Conservation (phyloP, 2,888 invertebrate species). For the Pseudeuparius sepicola region DNA sequence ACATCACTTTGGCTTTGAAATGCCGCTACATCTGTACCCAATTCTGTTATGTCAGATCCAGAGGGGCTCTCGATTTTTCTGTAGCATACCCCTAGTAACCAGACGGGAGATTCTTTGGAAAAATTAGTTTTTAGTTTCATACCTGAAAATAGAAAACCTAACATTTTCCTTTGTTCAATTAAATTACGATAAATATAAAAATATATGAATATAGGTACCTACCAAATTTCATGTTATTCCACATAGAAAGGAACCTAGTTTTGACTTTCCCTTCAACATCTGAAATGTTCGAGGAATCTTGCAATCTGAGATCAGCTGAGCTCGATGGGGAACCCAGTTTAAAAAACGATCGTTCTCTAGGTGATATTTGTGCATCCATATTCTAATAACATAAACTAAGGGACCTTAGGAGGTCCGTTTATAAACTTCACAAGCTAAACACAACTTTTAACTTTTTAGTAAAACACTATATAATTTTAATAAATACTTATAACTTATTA, state of each 20-base stretch:
- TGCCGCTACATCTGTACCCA: slow-evolving; percentile 51
- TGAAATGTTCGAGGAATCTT: slow-evolving; percentile 31
- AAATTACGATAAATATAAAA: too few relatives aligned
- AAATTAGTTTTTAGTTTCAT: slow-evolving; percentile 63
- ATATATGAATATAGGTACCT: slow-evolving; percentile 27
- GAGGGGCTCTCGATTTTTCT: slow-evolving; percentile 45
- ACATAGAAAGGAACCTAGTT: slow-evolving; percentile 73
- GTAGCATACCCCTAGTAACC: slow-evolving; percentile 75
- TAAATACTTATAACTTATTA: too few relatives aligned
- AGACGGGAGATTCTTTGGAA: slow-evolving; percentile 80
- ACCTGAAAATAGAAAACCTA: slow-evolving; percentile 22
- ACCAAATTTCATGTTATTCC: slow-evolving; percentile 88
- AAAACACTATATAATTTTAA: too few relatives aligned
- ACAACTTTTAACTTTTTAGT: too few relatives aligned
- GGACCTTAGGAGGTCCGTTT: too few relatives aligned
- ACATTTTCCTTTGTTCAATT: background rate
- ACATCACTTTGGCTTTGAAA: slow-evolving; percentile 47
- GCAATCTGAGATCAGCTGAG: slow-evolving; percentile 30
- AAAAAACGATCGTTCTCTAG: slow-evolving; percentile 28
- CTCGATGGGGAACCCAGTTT: slow-evolving; percentile 26
- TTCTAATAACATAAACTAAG: too few relatives aligned
- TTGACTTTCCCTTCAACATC: slow-evolving; percentile 70
- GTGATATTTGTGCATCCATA: slow-evolving; percentile 31
- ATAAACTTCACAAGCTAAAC: too few relatives aligned
- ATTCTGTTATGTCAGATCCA: slow-evolving; percentile 42